Base-by-base conservation (phyloP, 2,888 invertebrate species). In the Drosophila buzzatii region DNA sequence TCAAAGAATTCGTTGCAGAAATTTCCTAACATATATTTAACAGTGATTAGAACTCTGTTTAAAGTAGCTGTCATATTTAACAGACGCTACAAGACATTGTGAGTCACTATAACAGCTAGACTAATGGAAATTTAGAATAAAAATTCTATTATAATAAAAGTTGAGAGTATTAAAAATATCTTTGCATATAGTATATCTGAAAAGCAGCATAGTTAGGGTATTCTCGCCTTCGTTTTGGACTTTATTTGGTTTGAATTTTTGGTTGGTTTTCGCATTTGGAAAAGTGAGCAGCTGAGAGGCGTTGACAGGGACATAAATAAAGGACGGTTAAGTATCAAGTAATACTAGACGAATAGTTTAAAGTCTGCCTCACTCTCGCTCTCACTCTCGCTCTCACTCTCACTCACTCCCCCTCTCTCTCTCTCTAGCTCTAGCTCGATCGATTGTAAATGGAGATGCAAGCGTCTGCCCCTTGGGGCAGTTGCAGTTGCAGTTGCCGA, bases 281-380 rank as follows among this genome's bases (percentile, higher is more conserved):
- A 56, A 72, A 58, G 75, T 76, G 78, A 86, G 87, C 91, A 91
- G 91, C 91, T 91, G 92, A 91, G 85, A 70, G 73, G 76, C 79
- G 90, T 61, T 91, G 91, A 92, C 91, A 91, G 85, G 78, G 80
- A 82, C 89, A 91, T 91, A 92, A 91, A 91, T 91, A 91, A 91
- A 75, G 73, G 71, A 67, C 76, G 81, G 73, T 74, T 84, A 79
- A 85, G 87, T 84, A 84, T 80, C 84, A 65, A 75, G 85, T 89
- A 86, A 86, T 86, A 85, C 73, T 85, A 85, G 88, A 85, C 88
- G 86, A 83, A 87, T 84, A 85, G 81, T 86, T 86, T 89, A 64
- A 75, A 49, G 70, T 76, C n/a, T 41, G 8, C 18, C 10, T 10
- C 27, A 0, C 27, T 5, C 27, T n/a, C 31, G 0, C 35, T 3